These are phyloP conservation scores for Oxygymnocypris stewartii DNA, from an alignment of 2,113 vertebrate species.

Conservation along the genomic window DNA sequence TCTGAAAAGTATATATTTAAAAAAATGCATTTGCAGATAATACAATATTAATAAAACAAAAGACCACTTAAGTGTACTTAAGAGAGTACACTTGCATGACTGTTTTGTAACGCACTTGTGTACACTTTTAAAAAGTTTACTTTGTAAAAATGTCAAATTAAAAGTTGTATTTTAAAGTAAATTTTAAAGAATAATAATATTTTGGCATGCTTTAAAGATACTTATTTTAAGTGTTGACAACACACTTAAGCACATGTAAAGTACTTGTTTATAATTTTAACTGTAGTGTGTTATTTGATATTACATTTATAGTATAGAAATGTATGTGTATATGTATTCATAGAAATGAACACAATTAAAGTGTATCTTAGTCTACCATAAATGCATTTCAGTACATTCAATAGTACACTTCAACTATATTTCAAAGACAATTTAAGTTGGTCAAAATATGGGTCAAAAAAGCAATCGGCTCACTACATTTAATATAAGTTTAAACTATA, in stretches of 20 bases:
- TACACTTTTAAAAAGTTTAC: too few species aligned
- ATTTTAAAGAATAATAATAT: too few species aligned
- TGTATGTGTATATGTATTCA: too few species aligned
- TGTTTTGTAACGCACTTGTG: background rate
- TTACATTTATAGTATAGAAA: background rate
- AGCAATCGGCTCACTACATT: background rate
- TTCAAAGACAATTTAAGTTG: background rate
- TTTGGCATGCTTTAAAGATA: too few species aligned
- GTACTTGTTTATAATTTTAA: background rate
- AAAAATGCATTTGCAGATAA: background rate
- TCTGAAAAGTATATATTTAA: background rate
- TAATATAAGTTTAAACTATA: background rate
- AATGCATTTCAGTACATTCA: background rate
- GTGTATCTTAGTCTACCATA: background rate
- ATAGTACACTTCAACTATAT: background rate
- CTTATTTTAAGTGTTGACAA: too few species aligned
- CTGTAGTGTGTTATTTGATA: background rate
- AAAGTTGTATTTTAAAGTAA: background rate
- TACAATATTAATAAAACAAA: background rate
- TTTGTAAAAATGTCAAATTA: background rate
- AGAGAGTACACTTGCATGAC: background rate
- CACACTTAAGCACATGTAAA: too few species aligned
- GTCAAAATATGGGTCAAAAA: too few species aligned
- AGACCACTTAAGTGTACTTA: background rate
- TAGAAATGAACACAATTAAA: background rate